Evolutionary conservation across 2,797 vertebrate genomes (phyloP).

Genomic region (Gymnopithys bicolor): DNA sequence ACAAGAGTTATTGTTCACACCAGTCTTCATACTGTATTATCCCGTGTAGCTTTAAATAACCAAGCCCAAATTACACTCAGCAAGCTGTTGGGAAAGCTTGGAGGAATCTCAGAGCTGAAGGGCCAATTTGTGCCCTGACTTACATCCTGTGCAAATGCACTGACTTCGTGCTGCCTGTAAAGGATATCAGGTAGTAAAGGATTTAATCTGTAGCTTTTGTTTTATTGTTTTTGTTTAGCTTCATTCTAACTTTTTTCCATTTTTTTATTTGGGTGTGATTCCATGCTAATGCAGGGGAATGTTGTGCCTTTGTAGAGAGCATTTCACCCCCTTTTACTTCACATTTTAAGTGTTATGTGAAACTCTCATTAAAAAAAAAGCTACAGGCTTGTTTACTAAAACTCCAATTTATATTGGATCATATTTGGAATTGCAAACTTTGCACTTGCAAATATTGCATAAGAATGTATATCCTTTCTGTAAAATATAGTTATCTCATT

Average conservation of each 20-base stretch:
- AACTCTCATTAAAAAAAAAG: neutral
- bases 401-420: neutral
- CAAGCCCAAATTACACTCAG: conserved; percentile 68
- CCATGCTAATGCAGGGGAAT: neutral
- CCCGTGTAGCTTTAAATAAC: conserved; percentile 78
- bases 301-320: neutral
- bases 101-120: conserved; percentile 62
- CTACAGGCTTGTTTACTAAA: neutral
- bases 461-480: neutral
- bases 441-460: neutral
- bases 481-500: neutral
- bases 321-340: neutral
- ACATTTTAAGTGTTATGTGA: neutral
- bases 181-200: neutral
- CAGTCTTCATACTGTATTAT: conserved; percentile 74
- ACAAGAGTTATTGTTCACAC: conserved; percentile 76
- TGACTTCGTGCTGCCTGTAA: neutral
- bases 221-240: conserved; percentile 31
- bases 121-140: conserved; percentile 61
- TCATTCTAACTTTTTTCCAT: neutral
- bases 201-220: neutral
- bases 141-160: neutral
- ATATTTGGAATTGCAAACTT: neutral
- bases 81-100: conserved; percentile 70
- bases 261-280: neutral